Percentiles rank a stretch among this genome's conserved stretches.
Evolutionary conservation across 2,888 invertebrate genomes (phyloP).

Genomic region (Lasioglossum morio): DNA sequence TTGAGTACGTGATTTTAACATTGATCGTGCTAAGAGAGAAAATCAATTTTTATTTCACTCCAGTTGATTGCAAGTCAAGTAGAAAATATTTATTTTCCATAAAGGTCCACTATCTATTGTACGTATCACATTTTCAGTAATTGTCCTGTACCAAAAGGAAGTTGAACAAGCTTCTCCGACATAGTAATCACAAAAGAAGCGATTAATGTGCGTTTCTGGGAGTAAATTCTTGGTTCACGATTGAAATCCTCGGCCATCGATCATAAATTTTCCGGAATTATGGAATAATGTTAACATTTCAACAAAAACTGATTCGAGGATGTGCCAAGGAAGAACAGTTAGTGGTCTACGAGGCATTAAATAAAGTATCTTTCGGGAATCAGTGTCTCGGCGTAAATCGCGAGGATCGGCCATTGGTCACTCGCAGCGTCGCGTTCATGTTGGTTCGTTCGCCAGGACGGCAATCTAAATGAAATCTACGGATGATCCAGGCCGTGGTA

Average conservation of each 20-base stretch:
- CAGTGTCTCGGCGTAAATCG: neutral
- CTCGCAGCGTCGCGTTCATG: neutral
- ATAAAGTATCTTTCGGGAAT: neutral
- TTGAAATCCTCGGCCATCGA: neutral
- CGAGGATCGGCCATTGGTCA: neutral
- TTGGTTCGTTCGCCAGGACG: slow-evolving; percentile 40
- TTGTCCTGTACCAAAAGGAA: too few relatives aligned
- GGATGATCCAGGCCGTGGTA: slow-evolving; percentile 48
- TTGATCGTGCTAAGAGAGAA: too few relatives aligned
- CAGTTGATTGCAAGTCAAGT: too few relatives aligned
- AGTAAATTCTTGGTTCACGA: neutral
- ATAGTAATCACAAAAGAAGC: neutral
- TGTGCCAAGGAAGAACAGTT: neutral
- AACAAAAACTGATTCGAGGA: neutral
- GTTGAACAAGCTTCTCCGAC: too few relatives aligned
- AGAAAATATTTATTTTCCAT: too few relatives aligned
- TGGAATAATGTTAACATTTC: neutral
- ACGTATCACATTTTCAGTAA: too few relatives aligned
- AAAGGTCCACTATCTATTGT: too few relatives aligned
- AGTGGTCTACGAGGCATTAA: neutral
- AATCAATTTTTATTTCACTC: too few relatives aligned
- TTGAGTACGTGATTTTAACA: too few relatives aligned
- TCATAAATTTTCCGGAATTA: too few relatives aligned
- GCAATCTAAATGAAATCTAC: slow-evolving; percentile 70
- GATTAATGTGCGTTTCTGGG: neutral